Evolutionary conservation across 2,888 invertebrate species (phyloP).

Genomic region (Drosophila putrida): DNA sequence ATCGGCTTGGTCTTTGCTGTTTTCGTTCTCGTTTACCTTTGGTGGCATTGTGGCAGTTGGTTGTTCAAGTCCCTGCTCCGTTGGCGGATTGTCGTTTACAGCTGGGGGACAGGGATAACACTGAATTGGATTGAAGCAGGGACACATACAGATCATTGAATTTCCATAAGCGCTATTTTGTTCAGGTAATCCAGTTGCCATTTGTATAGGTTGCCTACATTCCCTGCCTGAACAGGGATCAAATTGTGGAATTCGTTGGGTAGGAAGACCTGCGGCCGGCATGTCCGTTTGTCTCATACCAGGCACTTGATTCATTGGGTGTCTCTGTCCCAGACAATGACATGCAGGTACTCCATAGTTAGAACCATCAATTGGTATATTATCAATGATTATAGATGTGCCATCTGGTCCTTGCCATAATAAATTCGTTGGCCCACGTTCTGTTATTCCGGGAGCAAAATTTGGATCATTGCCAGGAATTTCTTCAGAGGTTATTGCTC

Average conservation of each 20-base stretch:
- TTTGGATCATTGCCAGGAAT: background rate
- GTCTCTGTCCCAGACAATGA: background rate
- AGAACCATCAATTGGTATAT: background rate
- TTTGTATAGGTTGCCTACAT: background rate
- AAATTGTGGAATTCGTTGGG: conserved; percentile 25
- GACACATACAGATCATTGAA: background rate
- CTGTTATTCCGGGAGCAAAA: background rate
- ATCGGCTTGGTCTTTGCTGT: background rate
- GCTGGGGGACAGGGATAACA: background rate
- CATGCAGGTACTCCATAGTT: conserved; percentile 3
- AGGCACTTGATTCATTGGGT: background rate
- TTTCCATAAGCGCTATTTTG: conserved; percentile 5
- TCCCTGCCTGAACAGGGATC: conserved; percentile 67
- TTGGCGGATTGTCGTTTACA: background rate
- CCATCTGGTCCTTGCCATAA: background rate
- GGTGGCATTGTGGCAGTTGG: background rate
- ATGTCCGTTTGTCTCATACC: background rate
- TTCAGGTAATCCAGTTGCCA: background rate
- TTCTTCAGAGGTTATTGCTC: too few relatives aligned
- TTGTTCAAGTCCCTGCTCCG: background rate
- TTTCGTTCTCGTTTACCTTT: background rate
- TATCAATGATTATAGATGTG: background rate
- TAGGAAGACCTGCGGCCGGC: conserved; percentile 65
- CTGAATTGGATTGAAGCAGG: conserved; percentile 9
- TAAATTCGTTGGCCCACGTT: background rate